Conservation (phyloP, 2,113 vertebrate species). For the Perognathus longimembris region DNA sequence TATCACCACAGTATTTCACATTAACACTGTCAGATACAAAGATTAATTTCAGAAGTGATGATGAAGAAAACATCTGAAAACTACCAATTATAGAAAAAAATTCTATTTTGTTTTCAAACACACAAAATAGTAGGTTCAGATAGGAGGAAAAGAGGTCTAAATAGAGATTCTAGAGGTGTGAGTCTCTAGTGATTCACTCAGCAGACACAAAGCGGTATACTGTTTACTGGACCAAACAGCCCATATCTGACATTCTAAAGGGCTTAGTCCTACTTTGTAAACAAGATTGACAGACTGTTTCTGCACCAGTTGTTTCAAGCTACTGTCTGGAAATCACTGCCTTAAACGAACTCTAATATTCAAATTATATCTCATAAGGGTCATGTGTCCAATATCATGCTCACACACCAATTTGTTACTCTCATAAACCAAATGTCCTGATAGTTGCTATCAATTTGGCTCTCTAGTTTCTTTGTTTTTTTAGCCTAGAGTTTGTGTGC, state of each 20-base stretch:
- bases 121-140: neutral
- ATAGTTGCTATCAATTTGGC: neutral
- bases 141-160: neutral
- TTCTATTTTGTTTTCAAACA: conserved; percentile 47
- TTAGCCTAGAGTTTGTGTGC: neutral
- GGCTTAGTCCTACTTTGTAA: neutral
- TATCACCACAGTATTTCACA: neutral
- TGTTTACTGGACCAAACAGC: neutral
- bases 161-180: neutral
- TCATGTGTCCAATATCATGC: too few relatives aligned
- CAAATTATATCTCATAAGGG: neutral
- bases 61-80: conserved; percentile 39
- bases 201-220: neutral
- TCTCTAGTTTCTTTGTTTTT: conserved; percentile 3
- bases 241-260: neutral
- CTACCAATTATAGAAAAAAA: neutral
- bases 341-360: neutral
- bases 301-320: neutral
- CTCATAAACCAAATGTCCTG: neutral
- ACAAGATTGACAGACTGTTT: neutral
- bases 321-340: neutral
- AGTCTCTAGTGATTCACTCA: neutral
- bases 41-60: conserved; percentile 9
- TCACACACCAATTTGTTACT: neutral
- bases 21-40: conserved; percentile 43